Conservation (phyloP, 2,797 vertebrate species). For the Phoebastria nigripes region DNA sequence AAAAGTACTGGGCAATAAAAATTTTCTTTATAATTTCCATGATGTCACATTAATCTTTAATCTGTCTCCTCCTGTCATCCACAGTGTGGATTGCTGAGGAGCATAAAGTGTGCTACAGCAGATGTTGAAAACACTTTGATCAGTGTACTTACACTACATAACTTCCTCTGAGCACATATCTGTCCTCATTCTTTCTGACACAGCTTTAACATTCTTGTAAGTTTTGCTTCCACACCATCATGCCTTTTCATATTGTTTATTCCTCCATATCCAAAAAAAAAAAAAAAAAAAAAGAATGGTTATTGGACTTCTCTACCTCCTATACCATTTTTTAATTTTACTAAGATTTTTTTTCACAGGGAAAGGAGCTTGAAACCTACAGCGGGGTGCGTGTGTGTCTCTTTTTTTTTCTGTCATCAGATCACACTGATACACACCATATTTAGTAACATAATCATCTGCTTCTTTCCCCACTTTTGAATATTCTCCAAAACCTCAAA, state of each 20-base stretch:
- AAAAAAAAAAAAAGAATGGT: accelerated
- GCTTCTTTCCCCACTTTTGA: neutral
- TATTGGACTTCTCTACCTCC: neutral
- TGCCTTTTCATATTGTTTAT: neutral
- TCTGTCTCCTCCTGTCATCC: neutral
- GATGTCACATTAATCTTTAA: neutral
- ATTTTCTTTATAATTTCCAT: neutral
- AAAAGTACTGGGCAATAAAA: neutral
- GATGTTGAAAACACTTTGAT: conserved; percentile 13
- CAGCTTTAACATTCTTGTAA: neutral
- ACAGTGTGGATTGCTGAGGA: neutral
- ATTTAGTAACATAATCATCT: conserved; percentile 10
- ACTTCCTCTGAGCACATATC: neutral
- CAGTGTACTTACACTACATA: neutral
- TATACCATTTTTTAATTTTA: neutral
- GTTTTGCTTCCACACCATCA: neutral
- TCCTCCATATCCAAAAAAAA: neutral
- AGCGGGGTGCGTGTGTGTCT: neutral
- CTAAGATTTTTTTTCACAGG: neutral
- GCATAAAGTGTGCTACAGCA: neutral
- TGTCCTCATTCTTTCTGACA: neutral
- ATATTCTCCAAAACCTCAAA: neutral
- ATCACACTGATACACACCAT: neutral
- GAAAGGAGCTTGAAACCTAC: neutral
- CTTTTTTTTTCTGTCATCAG: neutral